Evolutionary conservation across 2,113 vertebrate species (phyloP).

Genomic region (Rhinoptilus africanus): DNA sequence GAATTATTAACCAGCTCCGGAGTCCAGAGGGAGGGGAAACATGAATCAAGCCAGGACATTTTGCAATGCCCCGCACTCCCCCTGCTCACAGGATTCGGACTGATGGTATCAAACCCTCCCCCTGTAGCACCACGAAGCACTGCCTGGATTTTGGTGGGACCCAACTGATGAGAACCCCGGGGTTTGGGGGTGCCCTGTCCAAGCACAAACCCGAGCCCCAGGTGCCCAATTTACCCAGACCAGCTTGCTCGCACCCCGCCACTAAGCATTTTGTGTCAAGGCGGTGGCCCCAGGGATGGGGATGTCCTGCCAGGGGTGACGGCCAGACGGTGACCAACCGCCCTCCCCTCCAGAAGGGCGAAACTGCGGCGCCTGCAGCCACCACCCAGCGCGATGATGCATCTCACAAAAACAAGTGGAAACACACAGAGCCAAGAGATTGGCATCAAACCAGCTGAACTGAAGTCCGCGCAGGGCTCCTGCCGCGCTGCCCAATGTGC

Average conservation of each 20-base stretch:
- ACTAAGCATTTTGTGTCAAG: rapidly evolving
- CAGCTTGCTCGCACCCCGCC: rapidly evolving
- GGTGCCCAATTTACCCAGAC: rapidly evolving
- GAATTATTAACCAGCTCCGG: neutral
- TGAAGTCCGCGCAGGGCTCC: neutral
- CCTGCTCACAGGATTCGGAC: neutral
- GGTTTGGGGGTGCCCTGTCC: neutral
- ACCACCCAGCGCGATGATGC: conserved; percentile 17
- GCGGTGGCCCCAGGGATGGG: rapidly evolving
- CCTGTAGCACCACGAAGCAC: rapidly evolving
- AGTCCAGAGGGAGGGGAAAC: neutral
- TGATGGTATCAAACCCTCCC: neutral
- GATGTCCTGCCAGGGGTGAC: rapidly evolving
- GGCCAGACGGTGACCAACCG: neutral
- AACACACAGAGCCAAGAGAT: neutral
- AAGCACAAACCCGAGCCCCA: rapidly evolving
- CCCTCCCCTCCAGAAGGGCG: neutral
- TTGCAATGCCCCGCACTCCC: neutral
- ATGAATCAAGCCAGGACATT: neutral
- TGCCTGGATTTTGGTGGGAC: neutral
- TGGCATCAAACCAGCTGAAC: neutral
- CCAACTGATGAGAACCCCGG: rapidly evolving
- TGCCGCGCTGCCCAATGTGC: rapidly evolving
- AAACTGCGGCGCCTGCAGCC: neutral
- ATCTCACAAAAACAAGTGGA: neutral